phyloP scores from a whole-genome alignment of 2,797 vertebrate genomes.

The Sphenopsis melanotis region DNA sequence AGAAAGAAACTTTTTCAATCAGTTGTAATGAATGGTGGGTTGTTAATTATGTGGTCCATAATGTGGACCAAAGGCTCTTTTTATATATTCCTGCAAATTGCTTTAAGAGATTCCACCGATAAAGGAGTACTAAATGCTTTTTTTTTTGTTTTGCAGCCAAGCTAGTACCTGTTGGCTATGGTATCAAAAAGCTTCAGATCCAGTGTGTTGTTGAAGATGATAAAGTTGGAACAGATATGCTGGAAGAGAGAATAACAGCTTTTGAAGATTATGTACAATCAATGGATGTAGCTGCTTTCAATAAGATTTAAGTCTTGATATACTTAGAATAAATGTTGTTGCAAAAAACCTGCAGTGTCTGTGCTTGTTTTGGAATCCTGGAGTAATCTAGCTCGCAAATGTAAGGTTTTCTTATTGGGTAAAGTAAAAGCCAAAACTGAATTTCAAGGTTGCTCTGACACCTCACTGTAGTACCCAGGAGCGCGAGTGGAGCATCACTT shows the following conservation, averaged over 20 bases:
- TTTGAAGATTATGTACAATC: constrained; percentile 96
- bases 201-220: constrained; percentile 95
- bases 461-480: not conserved
- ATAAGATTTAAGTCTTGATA: constrained; percentile 86
- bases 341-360: constrained; percentile 1
- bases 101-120: not conserved
- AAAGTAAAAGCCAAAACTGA: not conserved
- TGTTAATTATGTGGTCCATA: not conserved
- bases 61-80: fast-evolving
- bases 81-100: not conserved
- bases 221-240: constrained; percentile 94
- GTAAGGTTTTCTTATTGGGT: not conserved
- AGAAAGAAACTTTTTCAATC: not conserved
- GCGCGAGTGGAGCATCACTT: not conserved
- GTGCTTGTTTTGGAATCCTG: not conserved
- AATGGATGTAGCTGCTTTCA: constrained; percentile 97
- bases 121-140: not conserved
- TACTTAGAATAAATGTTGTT: constrained; percentile 73
- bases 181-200: constrained; percentile 98
- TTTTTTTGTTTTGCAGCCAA: constrained; percentile 79
- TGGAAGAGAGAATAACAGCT: constrained; percentile 92
- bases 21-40: not conserved
- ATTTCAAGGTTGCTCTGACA: not conserved
- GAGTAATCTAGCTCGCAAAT: not conserved
- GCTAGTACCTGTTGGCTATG: constrained; percentile 92